Evolutionary conservation across 2,888 invertebrate genomes (phyloP).

Genomic region (Lingula anatina): DNA sequence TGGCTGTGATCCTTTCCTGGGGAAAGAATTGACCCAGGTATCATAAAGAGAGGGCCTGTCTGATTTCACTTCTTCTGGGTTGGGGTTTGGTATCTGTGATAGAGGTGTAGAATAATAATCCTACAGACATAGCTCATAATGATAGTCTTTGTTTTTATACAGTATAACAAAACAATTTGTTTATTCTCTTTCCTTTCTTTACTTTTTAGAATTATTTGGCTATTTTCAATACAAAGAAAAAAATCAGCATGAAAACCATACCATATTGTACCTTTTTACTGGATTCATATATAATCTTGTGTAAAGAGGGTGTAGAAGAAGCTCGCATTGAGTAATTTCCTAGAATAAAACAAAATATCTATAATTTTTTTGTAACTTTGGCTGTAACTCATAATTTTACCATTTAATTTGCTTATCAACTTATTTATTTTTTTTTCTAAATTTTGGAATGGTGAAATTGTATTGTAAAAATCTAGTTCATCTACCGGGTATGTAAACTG

Average conservation of each 20-base stretch:
- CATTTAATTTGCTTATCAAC: too few species aligned
- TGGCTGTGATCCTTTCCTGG: too few species aligned
- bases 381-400: too few species aligned
- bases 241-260: too few species aligned
- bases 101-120: not conserved
- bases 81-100: constrained; percentile 30
- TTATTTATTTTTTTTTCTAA: too few species aligned
- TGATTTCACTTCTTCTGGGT: constrained; percentile 22
- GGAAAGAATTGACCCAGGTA: constrained; percentile 27
- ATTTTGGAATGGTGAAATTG: not conserved
- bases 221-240: too few species aligned
- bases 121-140: not conserved
- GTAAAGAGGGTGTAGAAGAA: constrained; percentile 40
- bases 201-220: too few species aligned
- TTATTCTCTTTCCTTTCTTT: too few species aligned
- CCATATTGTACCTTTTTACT: constrained; percentile 32
- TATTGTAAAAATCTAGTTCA: not conserved
- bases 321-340: constrained; percentile 25
- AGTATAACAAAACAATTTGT: too few species aligned
- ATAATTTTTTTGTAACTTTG: too few species aligned
- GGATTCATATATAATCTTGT: constrained; percentile 43
- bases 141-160: not conserved
- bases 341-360: constrained; percentile 6
- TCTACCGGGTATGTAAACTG: not conserved
- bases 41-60: constrained; percentile 40